Evolutionary conservation across 2,797 vertebrate species (phyloP).

Genomic region (Leucoraja ocellata): DNA sequence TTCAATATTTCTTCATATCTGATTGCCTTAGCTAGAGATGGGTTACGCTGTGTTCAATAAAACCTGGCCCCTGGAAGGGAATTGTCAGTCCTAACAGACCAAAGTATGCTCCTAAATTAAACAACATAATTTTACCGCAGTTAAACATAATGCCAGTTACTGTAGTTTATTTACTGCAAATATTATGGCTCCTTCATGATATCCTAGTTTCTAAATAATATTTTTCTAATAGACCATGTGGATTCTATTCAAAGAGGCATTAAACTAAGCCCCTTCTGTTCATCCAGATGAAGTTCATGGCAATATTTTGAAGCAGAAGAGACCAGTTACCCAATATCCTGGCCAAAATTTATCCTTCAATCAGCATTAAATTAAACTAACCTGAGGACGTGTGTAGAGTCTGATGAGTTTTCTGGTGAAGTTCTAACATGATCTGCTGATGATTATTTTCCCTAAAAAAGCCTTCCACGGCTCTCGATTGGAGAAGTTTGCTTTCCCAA

Average conservation of each 20-base stretch:
- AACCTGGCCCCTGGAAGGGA: neutral
- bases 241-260: no score
- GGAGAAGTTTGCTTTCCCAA: slow-evolving; percentile 88
- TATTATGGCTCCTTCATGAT: neutral
- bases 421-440: slow-evolving; percentile 53
- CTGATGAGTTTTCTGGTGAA: slow-evolving; percentile 57
- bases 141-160: no score
- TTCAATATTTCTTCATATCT: neutral
- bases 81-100: neutral
- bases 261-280: no score
- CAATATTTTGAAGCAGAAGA: neutral
- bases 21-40: neutral
- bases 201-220: neutral
- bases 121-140: neutral
- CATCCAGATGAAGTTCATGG: no score
- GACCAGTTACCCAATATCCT: neutral
- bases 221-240: neutral
- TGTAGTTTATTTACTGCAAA: neutral
- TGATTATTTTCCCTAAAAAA: slow-evolving; percentile 65
- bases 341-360: no score
- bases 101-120: neutral
- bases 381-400: slow-evolving; percentile 66
- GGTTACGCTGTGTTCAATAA: neutral
- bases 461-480: slow-evolving; percentile 87
- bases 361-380: slow-evolving; percentile 44